Evolutionary conservation across 2,797 vertebrate genomes (phyloP).

Genomic region (Enteromius afrohamiltoni): DNA sequence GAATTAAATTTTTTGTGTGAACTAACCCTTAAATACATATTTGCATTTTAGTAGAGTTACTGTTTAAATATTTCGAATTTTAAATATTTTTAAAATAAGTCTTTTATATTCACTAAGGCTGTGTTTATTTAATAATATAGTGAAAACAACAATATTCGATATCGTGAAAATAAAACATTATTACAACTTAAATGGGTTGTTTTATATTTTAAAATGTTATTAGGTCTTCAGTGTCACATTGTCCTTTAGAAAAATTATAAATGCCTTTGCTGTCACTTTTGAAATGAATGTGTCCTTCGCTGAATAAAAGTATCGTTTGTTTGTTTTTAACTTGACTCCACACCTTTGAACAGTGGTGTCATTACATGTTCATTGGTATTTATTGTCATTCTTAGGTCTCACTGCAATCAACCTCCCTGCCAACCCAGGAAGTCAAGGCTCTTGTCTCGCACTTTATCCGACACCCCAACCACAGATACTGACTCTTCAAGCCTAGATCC

Average conservation of each 20-base stretch:
- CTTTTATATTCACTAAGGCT: not conserved
- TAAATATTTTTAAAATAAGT: not conserved
- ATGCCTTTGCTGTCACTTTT: not conserved
- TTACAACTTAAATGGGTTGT: not conserved
- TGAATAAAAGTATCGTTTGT: not conserved
- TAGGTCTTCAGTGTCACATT: not conserved
- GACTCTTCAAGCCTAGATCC: conserved; percentile 56
- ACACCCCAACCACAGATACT: conserved; percentile 67
- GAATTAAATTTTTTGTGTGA: too few relatives aligned
- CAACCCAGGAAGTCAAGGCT: conserved; percentile 69
- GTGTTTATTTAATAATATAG: not conserved
- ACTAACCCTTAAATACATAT: too few relatives aligned
- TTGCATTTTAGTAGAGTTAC: too few relatives aligned
- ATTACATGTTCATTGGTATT: not conserved
- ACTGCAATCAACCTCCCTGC: conserved; percentile 59
- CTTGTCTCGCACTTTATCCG: conserved; percentile 78
- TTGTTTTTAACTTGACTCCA: not conserved
- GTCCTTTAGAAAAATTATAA: not conserved
- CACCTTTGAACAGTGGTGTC: not conserved
- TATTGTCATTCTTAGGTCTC: conserved; percentile 63
- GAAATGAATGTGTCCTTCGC: not conserved
- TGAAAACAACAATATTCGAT: not conserved
- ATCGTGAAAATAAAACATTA: not conserved
- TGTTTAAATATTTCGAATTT: too few relatives aligned
- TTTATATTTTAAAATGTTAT: not conserved